Conservation (phyloP, 2,888 invertebrate genomes). For the Stenolophus ochropezus region DNA sequence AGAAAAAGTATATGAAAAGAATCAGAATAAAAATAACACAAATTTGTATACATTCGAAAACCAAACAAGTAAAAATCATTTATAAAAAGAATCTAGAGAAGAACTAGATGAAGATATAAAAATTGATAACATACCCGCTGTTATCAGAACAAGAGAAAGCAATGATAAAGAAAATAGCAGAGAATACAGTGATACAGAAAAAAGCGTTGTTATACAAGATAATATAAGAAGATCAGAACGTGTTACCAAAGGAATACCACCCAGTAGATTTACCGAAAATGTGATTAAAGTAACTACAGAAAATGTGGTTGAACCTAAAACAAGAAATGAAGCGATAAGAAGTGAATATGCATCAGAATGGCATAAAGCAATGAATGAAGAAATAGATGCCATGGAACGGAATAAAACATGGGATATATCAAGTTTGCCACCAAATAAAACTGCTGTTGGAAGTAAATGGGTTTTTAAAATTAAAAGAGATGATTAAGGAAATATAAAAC, state of each 20-base stretch:
- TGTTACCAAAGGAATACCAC: not conserved
- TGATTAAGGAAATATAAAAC: not conserved
- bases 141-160: too few relatives aligned
- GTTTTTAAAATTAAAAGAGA: conserved; percentile 25
- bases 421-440: conserved; percentile 35
- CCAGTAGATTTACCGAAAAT: not conserved
- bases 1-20: too few relatives aligned
- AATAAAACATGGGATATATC: conserved; percentile 58
- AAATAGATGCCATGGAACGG: conserved; percentile 16
- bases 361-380: conserved; percentile 48
- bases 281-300: not conserved
- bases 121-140: not conserved
- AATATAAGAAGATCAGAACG: not conserved
- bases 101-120: not conserved
- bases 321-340: conserved; percentile 40
- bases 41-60: too few relatives aligned
- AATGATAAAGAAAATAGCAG: too few relatives aligned
- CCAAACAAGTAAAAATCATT: too few relatives aligned
- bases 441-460: conserved; percentile 60
- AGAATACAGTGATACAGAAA: not conserved
- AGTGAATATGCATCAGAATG: conserved; percentile 43
- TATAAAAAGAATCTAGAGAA: too few relatives aligned
- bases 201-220: not conserved
- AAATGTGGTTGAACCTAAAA: not conserved
- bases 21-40: too few relatives aligned